Evolutionary conservation across 2,888 invertebrate species (phyloP).

Genomic region (Yponomeuta cagnagella): DNA sequence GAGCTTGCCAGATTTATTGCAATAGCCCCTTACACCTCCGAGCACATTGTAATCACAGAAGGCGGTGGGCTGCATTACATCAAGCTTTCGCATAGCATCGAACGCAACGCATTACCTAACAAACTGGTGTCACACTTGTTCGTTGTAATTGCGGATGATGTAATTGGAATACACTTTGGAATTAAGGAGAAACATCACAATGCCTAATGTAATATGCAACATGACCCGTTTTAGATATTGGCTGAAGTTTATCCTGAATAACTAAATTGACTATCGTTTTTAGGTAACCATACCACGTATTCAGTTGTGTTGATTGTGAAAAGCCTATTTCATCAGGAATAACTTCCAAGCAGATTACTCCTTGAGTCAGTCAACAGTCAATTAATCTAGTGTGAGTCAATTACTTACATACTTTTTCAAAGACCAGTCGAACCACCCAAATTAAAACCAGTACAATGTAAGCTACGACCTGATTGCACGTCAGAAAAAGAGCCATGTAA

Average conservation of each 20-base stretch:
- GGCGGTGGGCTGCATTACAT: conserved; percentile 38
- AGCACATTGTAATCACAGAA: conserved; percentile 18
- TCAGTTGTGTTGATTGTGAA: no score
- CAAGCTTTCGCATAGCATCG: conserved; percentile 30
- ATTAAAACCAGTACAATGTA: neutral
- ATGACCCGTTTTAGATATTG: neutral
- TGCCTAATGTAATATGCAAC: neutral
- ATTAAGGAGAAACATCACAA: conserved; percentile 7
- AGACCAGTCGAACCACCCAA: neutral
- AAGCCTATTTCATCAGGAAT: no score
- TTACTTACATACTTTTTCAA: no score
- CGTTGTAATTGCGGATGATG: conserved; percentile 58
- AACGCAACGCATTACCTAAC: conserved; percentile 60
- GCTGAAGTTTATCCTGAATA: neutral
- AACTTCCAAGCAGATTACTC: no score
- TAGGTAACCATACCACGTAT: no score
- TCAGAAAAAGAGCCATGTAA: conserved; percentile 38
- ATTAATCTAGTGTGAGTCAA: no score
- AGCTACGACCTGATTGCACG: conserved; percentile 12
- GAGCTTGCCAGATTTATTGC: neutral
- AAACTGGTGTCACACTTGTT: conserved; percentile 62
- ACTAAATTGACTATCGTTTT: neutral
- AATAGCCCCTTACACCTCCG: neutral
- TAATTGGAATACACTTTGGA: conserved; percentile 34
- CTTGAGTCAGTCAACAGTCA: no score